Evolutionary conservation across 2,113 vertebrate species (phyloP).

Genomic region (Erythrocercus mccallii): DNA sequence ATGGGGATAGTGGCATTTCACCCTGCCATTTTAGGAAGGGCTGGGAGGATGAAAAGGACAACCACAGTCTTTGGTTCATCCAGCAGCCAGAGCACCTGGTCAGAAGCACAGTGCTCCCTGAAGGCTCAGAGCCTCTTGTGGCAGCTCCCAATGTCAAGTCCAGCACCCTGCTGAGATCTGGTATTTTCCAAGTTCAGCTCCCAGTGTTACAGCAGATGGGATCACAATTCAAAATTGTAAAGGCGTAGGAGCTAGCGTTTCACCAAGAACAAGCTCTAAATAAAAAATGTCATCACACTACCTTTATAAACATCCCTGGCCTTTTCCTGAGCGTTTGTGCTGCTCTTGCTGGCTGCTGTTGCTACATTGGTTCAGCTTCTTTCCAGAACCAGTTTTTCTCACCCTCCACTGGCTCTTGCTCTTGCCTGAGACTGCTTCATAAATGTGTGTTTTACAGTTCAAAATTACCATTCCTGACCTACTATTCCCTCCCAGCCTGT

Average conservation of each 20-base stretch:
- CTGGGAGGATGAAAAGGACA: neutral
- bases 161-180: neutral
- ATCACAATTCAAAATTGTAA: neutral
- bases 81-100: neutral
- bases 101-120: neutral
- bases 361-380: neutral
- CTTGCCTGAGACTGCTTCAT: neutral
- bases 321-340: neutral
- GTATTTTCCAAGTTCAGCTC: neutral
- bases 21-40: neutral
- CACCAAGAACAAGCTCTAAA: neutral
- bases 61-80: neutral
- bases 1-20: neutral
- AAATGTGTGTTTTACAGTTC: neutral
- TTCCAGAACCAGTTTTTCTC: neutral
- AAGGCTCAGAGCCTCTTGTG: accelerated
- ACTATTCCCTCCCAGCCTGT: neutral
- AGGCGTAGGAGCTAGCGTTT: neutral
- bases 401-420: neutral
- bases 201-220: neutral
- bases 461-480: neutral
- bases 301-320: neutral
- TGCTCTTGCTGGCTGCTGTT: neutral
- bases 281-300: neutral
- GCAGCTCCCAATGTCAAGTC: neutral